Percentiles rank a stretch among this genome's conserved stretches.
Evolutionary conservation across 2,113 vertebrate species (phyloP).

Genomic region (Pseudolaguvia tuberculata): DNA sequence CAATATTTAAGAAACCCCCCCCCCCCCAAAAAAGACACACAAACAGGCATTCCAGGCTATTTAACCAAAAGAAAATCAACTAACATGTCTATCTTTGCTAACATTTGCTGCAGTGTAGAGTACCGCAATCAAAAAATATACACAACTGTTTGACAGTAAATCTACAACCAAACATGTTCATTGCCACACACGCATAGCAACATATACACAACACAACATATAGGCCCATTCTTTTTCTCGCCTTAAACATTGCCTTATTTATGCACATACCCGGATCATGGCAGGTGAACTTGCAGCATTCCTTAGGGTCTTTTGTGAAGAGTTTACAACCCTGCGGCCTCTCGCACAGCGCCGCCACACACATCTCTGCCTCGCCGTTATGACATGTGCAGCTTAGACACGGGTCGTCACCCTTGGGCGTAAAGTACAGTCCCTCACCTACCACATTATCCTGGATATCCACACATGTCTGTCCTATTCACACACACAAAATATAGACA

Average conservation of each 20-base stretch:
- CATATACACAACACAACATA: too few relatives aligned
- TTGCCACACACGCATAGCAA: too few relatives aligned
- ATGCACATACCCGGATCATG: slow-evolving; percentile 80
- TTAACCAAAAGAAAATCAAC: background rate
- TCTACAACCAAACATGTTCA: background rate
- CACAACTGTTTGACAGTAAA: background rate
- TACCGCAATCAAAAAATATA: background rate
- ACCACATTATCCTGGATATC: slow-evolving; percentile 98
- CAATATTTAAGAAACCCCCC: background rate
- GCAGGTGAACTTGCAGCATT: slow-evolving; percentile 98
- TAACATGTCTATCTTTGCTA: background rate
- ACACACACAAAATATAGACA: slow-evolving; percentile 1
- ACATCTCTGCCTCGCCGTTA: slow-evolving; percentile 94
- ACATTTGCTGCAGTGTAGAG: background rate
- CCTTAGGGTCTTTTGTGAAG: slow-evolving; percentile 92
- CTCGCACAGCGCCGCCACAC: slow-evolving; percentile 91
- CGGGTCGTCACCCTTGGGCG: slow-evolving; percentile 93
- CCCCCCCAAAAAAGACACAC: background rate
- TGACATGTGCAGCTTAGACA: slow-evolving; percentile 97
- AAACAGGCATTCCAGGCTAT: background rate
- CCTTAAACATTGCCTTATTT: background rate
- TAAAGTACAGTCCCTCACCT: slow-evolving; percentile 95
- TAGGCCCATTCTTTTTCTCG: too few relatives aligned
- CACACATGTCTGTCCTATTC: slow-evolving; percentile 89
- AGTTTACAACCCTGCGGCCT: slow-evolving; percentile 92